Evolutionary conservation across 2,888 invertebrate genomes (phyloP).

Genomic region (Hedya salicella): DNA sequence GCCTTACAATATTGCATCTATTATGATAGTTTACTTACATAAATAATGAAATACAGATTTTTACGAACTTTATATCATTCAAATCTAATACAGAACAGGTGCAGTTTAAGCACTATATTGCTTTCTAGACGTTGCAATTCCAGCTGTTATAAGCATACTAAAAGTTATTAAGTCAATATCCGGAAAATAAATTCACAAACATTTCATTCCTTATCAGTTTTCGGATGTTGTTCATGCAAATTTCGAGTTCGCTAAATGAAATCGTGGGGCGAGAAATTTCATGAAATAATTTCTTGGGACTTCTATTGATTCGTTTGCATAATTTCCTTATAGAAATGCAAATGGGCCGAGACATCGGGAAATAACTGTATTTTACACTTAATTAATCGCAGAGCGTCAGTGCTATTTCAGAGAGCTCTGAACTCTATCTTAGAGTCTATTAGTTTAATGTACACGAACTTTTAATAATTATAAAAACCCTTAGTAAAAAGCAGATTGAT

Average conservation of each 20-base stretch:
- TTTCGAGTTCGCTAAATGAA: constrained; percentile 6
- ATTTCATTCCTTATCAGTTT: constrained; percentile 11
- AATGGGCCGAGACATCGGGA: constrained; percentile 30
- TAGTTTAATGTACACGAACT: too few relatives aligned
- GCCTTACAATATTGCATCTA: too few relatives aligned
- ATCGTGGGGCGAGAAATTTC: constrained; percentile 26
- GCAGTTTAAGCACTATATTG: not conserved
- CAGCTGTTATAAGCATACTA: not conserved
- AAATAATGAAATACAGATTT: too few relatives aligned
- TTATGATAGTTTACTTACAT: too few relatives aligned
- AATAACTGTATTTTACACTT: constrained; percentile 31
- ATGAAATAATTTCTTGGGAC: constrained; percentile 33
- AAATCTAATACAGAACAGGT: too few relatives aligned
- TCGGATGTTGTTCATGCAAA: constrained; percentile 20
- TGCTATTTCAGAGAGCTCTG: constrained; percentile 21
- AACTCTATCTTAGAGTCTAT: not conserved
- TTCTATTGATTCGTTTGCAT: constrained; percentile 41
- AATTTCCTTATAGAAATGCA: constrained; percentile 40
- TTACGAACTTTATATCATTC: too few relatives aligned
- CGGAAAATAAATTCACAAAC: constrained; percentile 7
- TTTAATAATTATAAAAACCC: too few relatives aligned
- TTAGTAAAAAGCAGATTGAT: too few relatives aligned
- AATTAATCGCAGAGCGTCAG: constrained; percentile 20
- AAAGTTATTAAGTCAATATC: not conserved
- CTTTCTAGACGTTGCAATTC: not conserved